Evolutionary conservation across 1,140 invertebrate genomes (phyloP).

Genomic region (Drosophila takahashii): DNA sequence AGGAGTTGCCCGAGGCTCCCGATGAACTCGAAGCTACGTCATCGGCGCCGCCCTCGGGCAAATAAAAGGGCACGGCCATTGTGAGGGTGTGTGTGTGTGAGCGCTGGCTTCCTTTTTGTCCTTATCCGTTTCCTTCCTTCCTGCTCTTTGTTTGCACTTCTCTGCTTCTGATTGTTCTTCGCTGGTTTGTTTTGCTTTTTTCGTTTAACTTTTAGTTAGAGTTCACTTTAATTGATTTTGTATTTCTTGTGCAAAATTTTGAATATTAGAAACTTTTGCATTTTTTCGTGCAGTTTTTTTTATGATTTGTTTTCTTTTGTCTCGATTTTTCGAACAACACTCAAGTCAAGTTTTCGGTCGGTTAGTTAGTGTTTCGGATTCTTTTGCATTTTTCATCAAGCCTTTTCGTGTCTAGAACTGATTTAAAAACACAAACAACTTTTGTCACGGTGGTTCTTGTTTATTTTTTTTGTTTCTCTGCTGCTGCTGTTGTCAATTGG

Average conservation of each 20-base stretch:
- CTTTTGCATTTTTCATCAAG: slow-evolving; percentile 76
- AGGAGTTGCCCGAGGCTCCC: slow-evolving; percentile 57
- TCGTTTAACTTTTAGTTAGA: slow-evolving; percentile 28
- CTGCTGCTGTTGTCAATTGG: slow-evolving; percentile 37
- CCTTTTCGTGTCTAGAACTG: slow-evolving; percentile 46
- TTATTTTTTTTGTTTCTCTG: slow-evolving; percentile 23
- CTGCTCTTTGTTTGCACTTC: slow-evolving; percentile 36
- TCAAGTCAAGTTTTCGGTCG: slow-evolving; percentile 44
- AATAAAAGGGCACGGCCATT: slow-evolving; percentile 84
- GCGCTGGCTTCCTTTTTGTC: slow-evolving; percentile 23
- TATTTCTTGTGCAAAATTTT: slow-evolving; percentile 81
- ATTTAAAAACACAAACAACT: slow-evolving; percentile 77
- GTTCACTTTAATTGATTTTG: slow-evolving; percentile 77
- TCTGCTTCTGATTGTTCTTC: slow-evolving; percentile 40
- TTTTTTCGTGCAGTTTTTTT: slow-evolving; percentile 62
- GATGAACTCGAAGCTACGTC: slow-evolving; percentile 72
- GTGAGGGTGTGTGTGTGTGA: slow-evolving; percentile 30
- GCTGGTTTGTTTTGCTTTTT: slow-evolving; percentile 26
- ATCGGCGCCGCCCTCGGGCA: slow-evolving; percentile 79
- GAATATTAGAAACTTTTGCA: slow-evolving; percentile 71
- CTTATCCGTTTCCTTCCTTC: slow-evolving; percentile 38
- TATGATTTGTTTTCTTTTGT: slow-evolving; percentile 34
- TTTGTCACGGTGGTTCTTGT: slow-evolving; percentile 7
- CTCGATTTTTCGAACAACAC: slow-evolving; percentile 38
- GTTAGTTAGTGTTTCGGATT: slow-evolving; percentile 49